phyloP scores from a whole-genome alignment of 2,888 invertebrate species.

The Dexiosoma caninum region DNA sequence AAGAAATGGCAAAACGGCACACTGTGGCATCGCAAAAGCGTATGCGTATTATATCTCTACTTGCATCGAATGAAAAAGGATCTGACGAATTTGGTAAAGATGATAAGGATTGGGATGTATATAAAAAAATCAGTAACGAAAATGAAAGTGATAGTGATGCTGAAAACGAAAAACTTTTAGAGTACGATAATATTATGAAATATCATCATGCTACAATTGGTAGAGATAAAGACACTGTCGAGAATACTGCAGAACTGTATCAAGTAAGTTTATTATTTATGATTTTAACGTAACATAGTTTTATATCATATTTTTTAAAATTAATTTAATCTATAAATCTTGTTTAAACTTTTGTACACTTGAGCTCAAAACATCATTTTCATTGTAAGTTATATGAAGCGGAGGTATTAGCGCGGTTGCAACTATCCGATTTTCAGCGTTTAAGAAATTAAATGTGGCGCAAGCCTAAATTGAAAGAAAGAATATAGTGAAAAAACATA shows the following conservation, averaged over 20 bases:
- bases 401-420: slow-evolving; percentile 86
- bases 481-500: background rate
- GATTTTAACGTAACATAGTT: background rate
- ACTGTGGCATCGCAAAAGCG: slow-evolving; percentile 96
- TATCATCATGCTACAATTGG: slow-evolving; percentile 51
- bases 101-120: slow-evolving; percentile 98
- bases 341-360: slow-evolving; percentile 79
- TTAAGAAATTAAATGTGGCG: slow-evolving; percentile 94
- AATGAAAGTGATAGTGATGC: slow-evolving; percentile 94
- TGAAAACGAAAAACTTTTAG: slow-evolving; percentile 92
- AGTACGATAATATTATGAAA: slow-evolving; percentile 86
- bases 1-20: slow-evolving; percentile 92
- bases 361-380: slow-evolving; percentile 81
- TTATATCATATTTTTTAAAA: background rate
- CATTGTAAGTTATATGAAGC: slow-evolving; percentile 78
- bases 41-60: slow-evolving; percentile 94
- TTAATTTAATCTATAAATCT: slow-evolving; percentile 15
- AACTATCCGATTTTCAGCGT: slow-evolving; percentile 85
- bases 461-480: slow-evolving; percentile 82
- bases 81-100: slow-evolving; percentile 95
- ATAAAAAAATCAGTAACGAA: slow-evolving; percentile 89
- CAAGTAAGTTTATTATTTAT: slow-evolving; percentile 55
- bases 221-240: slow-evolving; percentile 38
- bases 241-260: slow-evolving; percentile 55
- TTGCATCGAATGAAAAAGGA: slow-evolving; percentile 88